Conservation (phyloP, 1,140 invertebrate genomes). For the Antheraea mylitta region DNA sequence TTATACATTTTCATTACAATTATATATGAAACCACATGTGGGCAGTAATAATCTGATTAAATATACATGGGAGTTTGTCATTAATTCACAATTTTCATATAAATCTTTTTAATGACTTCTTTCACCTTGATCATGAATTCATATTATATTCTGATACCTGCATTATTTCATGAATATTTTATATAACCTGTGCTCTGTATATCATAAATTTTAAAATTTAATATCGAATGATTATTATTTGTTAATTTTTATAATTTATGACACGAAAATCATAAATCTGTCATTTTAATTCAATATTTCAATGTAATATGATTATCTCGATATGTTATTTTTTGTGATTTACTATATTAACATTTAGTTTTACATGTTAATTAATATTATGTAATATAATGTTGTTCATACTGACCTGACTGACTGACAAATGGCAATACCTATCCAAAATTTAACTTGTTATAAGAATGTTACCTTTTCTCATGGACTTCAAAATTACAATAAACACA, state of each 20-base stretch:
- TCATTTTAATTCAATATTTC: neutral
- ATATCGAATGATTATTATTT: neutral
- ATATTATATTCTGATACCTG: neutral
- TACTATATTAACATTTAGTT: too few species aligned
- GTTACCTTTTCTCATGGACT: too few species aligned
- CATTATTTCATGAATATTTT: neutral
- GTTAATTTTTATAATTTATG: neutral
- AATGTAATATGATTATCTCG: neutral
- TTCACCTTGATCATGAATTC: neutral
- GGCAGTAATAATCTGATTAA: too few species aligned
- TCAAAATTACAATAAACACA: too few species aligned
- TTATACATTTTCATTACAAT: too few species aligned
- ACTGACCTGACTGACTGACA: too few species aligned
- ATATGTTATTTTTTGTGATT: too few species aligned
- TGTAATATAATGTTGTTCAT: too few species aligned
- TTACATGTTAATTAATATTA: too few species aligned
- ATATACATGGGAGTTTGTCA: neutral
- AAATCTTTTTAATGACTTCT: neutral
- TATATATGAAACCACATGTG: too few species aligned
- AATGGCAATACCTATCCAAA: too few species aligned
- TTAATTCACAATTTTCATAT: neutral
- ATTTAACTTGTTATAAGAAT: too few species aligned
- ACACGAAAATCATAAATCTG: neutral
- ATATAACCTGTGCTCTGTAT: neutral
- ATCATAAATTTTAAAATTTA: neutral